Conservation (phyloP, 2,797 vertebrate species). For the Melopsittacus undulatus region DNA sequence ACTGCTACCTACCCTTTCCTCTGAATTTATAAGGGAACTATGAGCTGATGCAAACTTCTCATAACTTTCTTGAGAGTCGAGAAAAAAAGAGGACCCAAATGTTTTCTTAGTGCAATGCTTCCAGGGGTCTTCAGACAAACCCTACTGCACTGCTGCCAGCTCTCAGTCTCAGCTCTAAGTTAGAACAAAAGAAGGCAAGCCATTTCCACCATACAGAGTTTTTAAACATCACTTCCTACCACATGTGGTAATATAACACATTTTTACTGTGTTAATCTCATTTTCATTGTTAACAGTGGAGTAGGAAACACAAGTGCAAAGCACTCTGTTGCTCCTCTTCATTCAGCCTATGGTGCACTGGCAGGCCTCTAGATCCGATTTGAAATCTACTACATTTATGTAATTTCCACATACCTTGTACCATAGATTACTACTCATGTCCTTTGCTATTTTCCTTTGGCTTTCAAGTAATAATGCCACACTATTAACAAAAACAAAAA, state of each 20-base stretch:
- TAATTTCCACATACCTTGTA: neutral
- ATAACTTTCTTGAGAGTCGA: neutral
- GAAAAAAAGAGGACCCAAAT: neutral
- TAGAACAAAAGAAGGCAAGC: neutral
- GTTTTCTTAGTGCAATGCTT: neutral
- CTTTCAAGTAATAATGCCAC: neutral
- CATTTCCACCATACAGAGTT: fast-evolving
- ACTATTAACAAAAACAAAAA: neutral
- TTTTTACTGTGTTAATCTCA: neutral
- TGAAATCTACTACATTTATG: neutral
- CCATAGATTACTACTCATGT: fast-evolving
- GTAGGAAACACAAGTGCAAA: neutral
- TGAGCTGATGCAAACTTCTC: neutral
- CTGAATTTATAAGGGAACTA: neutral
- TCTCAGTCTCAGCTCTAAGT: neutral
- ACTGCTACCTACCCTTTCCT: neutral
- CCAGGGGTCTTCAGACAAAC: neutral
- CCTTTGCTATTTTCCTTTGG: neutral
- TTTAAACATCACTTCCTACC: neutral
- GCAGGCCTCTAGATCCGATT: neutral
- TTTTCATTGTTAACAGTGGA: neutral
- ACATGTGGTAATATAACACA: neutral
- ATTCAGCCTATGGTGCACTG: neutral
- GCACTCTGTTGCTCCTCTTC: neutral
- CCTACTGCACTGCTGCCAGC: neutral